Base-by-base conservation (phyloP, 2,797 vertebrate species). In the Dryobates pubescens region DNA sequence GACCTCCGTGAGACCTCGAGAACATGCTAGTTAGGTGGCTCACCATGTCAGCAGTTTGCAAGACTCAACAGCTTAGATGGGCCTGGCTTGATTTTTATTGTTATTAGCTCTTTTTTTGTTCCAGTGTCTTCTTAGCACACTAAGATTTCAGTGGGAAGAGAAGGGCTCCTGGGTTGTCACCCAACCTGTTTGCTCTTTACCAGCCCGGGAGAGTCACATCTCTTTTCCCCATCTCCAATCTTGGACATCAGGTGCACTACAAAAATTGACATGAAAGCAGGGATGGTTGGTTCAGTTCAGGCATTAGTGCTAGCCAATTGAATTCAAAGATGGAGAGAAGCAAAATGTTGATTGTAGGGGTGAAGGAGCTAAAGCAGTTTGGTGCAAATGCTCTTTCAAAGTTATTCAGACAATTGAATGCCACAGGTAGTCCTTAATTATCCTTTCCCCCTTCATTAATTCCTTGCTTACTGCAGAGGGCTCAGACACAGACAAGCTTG, bases 161-260 rank as follows among this genome's bases (percentile, higher is more conserved):
- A 17, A 5, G 38, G 68, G n/a, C 15, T 81, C 17, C 4, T 15
- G 0, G 0, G 23, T 63, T 53, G 17, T 67, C 57, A 32, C 67
- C 29, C 62, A 32, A 4, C 22, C 63, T 51, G 13, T 20, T 53
- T 76, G 12, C 61, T 54, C 7, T 64, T 80, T 54, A 34, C n/a
- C 24, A 15, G 30, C 72, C 13, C 29, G 68, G 27, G 49, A 77
- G 43, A 62, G 81, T 67, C 3, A 13, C 3, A 0, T 23, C 5
- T 43, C 69, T 61, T 74, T 23, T 23, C 89, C 13, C 17, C 10
- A 20, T 75, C 94, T 88, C 56, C 80, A 71, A 59, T 63, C 56
- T 45, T 75, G 70, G n/a, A 11, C 10, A 10, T 67, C 3, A 19
- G 17, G 8, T 67, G 7, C 10, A 9, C 43, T 65, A 17, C 19